Conservation (phyloP, 1,140 invertebrate genomes). For the Stenopsyche tienmushanensis region DNA sequence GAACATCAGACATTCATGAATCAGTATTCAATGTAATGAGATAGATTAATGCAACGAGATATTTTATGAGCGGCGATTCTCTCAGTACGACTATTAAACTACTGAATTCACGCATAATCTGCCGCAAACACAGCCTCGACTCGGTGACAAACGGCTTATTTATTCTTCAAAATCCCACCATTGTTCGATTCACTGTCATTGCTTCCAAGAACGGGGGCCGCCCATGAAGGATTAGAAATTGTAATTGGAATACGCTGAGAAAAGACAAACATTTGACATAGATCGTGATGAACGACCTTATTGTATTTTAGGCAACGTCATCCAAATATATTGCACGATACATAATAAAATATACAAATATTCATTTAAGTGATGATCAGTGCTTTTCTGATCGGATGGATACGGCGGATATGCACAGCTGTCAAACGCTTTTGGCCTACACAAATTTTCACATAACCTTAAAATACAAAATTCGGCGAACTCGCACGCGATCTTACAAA, state of each 20-base stretch:
- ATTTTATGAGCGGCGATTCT: too few species aligned
- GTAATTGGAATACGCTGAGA: constrained; percentile 5
- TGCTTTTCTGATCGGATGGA: background rate
- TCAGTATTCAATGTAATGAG: too few species aligned
- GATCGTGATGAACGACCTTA: background rate
- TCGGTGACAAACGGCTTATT: background rate
- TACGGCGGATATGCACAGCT: background rate
- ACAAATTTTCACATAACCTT: background rate
- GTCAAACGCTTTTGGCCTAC: background rate
- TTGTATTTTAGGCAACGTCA: background rate
- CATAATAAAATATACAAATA: background rate
- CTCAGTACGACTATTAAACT: too few species aligned
- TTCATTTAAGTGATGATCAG: background rate
- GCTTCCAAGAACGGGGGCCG: constrained; percentile 12
- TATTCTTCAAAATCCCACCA: constrained; percentile 11
- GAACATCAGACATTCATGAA: too few species aligned
- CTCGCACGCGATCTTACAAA: too few species aligned
- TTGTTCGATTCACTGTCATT: constrained; percentile 20
- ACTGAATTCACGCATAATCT: background rate
- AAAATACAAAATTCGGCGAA: background rate
- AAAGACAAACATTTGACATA: constrained; percentile 13
- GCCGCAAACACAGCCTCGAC: background rate
- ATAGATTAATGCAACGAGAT: too few species aligned
- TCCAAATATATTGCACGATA: background rate
- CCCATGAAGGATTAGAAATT: constrained; percentile 1